These are phyloP conservation scores for Lithophane socia DNA, from an alignment of 2,888 invertebrate genomes.

Conservation along the genomic window DNA sequence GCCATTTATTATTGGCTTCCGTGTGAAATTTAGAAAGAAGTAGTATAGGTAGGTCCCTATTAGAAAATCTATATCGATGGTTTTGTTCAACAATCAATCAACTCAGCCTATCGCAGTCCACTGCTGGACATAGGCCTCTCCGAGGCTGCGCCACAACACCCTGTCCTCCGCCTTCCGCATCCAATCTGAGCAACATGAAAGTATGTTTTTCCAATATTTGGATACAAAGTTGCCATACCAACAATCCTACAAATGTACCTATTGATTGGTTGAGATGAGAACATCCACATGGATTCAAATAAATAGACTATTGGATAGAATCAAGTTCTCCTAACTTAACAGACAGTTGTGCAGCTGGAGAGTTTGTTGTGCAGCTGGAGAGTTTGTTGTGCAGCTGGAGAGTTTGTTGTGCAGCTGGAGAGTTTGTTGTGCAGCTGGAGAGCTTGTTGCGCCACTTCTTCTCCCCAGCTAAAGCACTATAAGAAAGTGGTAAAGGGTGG, in stretches of 20 bases:
- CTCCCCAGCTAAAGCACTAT: too few relatives aligned
- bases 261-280: background rate
- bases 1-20: slow-evolving; percentile 11
- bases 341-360: too few relatives aligned
- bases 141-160: background rate
- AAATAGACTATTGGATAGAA: background rate
- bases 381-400: too few relatives aligned
- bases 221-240: background rate
- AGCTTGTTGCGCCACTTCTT: too few relatives aligned
- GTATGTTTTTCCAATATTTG: background rate
- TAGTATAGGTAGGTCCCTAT: background rate
- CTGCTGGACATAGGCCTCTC: background rate
- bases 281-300: background rate
- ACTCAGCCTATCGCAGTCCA: background rate
- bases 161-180: background rate
- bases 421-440: too few relatives aligned
- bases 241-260: background rate
- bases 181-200: background rate
- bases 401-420: too few relatives aligned
- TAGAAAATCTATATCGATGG: background rate
- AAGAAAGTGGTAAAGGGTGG: too few relatives aligned
- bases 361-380: too few relatives aligned
- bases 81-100: background rate
- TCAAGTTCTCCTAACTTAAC: background rate
- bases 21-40: slow-evolving; percentile 8